Conservation (phyloP, 2,888 invertebrate species). For the Drosophila aldrichi region DNA sequence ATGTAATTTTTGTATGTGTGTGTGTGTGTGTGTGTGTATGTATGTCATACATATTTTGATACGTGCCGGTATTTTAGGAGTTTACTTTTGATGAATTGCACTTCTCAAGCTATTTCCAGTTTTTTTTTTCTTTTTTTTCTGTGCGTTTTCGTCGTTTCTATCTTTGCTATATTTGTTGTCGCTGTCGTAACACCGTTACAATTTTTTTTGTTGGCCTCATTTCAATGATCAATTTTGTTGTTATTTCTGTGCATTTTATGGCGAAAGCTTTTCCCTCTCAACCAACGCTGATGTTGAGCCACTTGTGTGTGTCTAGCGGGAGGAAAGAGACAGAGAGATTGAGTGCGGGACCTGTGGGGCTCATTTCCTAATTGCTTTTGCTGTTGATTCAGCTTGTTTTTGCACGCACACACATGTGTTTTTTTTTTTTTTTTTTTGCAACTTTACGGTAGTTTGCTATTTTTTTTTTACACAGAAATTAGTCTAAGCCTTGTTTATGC, state of each 20-base stretch:
- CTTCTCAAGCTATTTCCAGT: constrained; percentile 31
- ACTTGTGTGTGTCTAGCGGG: constrained; percentile 4
- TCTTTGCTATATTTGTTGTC: constrained; percentile 16
- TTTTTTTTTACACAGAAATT: neutral
- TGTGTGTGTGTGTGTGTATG: constrained; percentile 13
- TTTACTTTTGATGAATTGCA: constrained; percentile 54
- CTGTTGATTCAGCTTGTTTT: constrained; percentile 20
- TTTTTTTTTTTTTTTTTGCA: neutral
- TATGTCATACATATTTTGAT: constrained; percentile 25
- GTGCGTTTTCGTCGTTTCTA: constrained; percentile 25
- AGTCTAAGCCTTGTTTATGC: constrained; percentile 16
- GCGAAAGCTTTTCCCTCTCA: constrained; percentile 28
- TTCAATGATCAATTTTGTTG: constrained; percentile 48
- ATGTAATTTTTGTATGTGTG: neutral
- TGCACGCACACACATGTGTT: neutral
- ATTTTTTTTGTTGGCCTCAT: constrained; percentile 43
- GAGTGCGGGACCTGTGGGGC: constrained; percentile 21
- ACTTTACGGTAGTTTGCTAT: neutral
- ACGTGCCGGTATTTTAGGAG: constrained; percentile 49
- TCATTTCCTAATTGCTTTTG: constrained; percentile 47
- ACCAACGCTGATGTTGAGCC: constrained; percentile 32
- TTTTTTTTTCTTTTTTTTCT: constrained; percentile 1
- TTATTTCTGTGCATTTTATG: constrained; percentile 36
- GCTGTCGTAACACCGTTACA: constrained; percentile 47
- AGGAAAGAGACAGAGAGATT: neutral